Base-by-base conservation (phyloP, 2,888 invertebrate genomes). In the Drosophila kambysellisi region DNA sequence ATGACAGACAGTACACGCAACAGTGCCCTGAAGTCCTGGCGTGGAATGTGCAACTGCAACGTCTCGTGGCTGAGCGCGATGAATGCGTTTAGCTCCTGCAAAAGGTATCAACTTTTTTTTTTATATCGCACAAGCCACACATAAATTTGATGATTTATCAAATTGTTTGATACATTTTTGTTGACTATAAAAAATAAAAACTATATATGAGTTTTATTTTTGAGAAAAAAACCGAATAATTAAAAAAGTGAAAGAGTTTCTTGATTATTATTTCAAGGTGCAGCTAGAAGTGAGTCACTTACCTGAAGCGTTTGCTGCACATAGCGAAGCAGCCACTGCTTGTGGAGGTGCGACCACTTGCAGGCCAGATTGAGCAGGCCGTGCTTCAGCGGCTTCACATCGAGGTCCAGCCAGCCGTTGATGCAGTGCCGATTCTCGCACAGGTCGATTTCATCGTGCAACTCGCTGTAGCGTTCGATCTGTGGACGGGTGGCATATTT, bases 311-410 rank as follows among this genome's bases (percentile, higher is more conserved):
- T 96, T 75, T 95, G 95, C 61, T 96, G 95, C 1, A 98, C 98
- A 80, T 96, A 95, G 77, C 97, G 95, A 82, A 97, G 95, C 25
- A 99, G 94, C 94, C 98, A 96, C 83, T 96, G 95, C 91, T 98
- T 98, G 91, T 96, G 97, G 85, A 97, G 94, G 91, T 97, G 96
- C 63, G 97, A 95, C 98, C 98, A 98, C 90, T 97, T 96, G 93
- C 97, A 97, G 83, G 98, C 95, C 41, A 95, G 95, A 91, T 98
- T 98, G 81, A 98, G 95, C 46, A 99, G 95, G 0, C 96, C 95
- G 89, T 97, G 97, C 86, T 98, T 97, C 78, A 98, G 95, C 0
- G 97, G 96, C 79, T 95, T 95, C 46, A 97, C 93, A 86, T 98
- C 96, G 20, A 98, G 92, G 63, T 95, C 94, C 71, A 99, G 94